Percentiles rank a stretch among this genome's conserved stretches.
phyloP scores from a whole-genome alignment of 2,113 vertebrate species.

The Zosterops pallidus region DNA sequence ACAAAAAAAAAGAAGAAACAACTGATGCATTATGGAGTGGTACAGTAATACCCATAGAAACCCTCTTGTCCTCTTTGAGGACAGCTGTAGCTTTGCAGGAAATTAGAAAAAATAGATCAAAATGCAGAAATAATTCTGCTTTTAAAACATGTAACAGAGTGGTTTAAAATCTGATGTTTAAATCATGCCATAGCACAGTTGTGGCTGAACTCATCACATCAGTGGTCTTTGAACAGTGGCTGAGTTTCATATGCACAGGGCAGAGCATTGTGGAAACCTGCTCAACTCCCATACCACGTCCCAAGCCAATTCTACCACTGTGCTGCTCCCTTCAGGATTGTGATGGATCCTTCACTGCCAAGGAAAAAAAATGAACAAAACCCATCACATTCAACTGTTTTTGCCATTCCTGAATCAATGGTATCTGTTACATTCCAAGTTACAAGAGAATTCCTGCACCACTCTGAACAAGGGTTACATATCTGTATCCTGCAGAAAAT shows the following conservation, averaged over 20 bases:
- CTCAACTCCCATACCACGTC: fast-evolving
- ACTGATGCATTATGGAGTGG: not conserved
- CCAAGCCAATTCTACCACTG: not conserved
- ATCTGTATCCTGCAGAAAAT: not conserved
- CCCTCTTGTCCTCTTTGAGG: not conserved
- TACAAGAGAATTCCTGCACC: not conserved
- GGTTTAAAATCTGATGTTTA: not conserved
- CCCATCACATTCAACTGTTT: not conserved
- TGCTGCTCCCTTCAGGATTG: not conserved
- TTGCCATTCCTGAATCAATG: not conserved
- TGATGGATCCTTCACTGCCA: not conserved
- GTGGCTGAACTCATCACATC: not conserved
- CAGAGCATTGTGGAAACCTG: not conserved
- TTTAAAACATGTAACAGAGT: not conserved
- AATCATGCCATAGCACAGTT: not conserved
- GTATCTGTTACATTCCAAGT: not conserved
- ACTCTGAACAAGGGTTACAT: not conserved
- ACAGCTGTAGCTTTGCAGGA: not conserved
- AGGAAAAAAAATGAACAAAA: not conserved
- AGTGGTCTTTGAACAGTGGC: not conserved
- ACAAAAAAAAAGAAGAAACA: not conserved
- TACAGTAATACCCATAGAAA: not conserved
- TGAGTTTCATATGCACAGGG: not conserved
- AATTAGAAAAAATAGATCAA: not conserved
- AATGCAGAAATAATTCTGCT: not conserved